Conservation (phyloP, 1,140 invertebrate genomes). For the Lasioglossum baleicum region DNA sequence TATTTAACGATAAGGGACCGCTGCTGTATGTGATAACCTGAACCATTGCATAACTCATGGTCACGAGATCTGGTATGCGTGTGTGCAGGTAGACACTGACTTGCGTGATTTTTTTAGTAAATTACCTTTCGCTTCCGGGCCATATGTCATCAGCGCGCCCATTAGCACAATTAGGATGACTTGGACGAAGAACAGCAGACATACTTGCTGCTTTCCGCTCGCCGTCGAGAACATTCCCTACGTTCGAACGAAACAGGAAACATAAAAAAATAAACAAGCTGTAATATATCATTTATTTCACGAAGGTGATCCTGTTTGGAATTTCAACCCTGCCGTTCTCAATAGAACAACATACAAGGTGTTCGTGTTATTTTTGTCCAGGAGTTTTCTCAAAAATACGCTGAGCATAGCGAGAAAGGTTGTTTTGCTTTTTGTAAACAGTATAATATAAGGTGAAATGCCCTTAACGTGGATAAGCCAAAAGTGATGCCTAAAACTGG, state of each 20-base stretch:
- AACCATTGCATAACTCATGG: neutral
- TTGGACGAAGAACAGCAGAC: constrained; percentile 70
- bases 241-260: neutral
- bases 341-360: too few relatives aligned
- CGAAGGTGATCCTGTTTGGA: too few relatives aligned
- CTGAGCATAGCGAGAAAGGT: too few relatives aligned
- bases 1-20: constrained; percentile 14
- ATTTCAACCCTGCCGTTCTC: too few relatives aligned
- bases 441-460: too few relatives aligned
- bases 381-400: too few relatives aligned
- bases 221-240: constrained; percentile 56
- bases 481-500: too few relatives aligned
- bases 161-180: constrained; percentile 73
- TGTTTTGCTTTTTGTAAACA: too few relatives aligned
- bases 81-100: constrained; percentile 49
- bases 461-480: too few relatives aligned
- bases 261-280: neutral
- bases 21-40: neutral
- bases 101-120: constrained; percentile 61
- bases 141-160: constrained; percentile 70
- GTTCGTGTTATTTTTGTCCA: too few relatives aligned
- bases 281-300: too few relatives aligned
- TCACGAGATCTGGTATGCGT: neutral
- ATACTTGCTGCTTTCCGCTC: constrained; percentile 64
- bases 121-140: constrained; percentile 68